Conservation (phyloP, 2,113 vertebrate genomes). For the Microtus richardsoni region DNA sequence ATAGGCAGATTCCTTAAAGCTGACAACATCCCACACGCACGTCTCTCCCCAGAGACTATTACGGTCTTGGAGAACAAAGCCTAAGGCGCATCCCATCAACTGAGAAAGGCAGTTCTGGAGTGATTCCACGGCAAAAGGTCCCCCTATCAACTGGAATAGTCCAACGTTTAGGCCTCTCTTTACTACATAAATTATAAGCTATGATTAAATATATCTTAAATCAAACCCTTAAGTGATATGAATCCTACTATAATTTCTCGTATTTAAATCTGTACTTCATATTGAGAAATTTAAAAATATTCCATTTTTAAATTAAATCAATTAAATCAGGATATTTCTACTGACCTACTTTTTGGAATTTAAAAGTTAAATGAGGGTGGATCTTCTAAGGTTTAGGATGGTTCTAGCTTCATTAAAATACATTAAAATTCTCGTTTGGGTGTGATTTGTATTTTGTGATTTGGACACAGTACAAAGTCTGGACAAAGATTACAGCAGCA, state of each 20-base stretch:
- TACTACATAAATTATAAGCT: conserved; percentile 56
- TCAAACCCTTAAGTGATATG: conserved; percentile 50
- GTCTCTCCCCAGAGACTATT: background rate
- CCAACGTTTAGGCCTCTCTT: background rate
- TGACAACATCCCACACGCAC: conserved; percentile 12
- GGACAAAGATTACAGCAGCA: background rate
- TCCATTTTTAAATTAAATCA: conserved; percentile 62
- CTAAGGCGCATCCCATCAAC: background rate
- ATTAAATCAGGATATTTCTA: conserved; percentile 43
- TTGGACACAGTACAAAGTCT: background rate
- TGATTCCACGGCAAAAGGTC: background rate
- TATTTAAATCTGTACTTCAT: conserved; percentile 61
- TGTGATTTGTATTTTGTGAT: conserved; percentile 51
- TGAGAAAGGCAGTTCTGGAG: conserved; percentile 43
- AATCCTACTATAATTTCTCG: conserved; percentile 53
- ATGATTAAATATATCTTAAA: conserved; percentile 57
- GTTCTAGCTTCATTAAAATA: conserved; percentile 64
- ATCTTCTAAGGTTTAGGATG: conserved; percentile 26
- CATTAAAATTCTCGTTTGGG: conserved; percentile 5
- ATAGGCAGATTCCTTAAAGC: background rate
- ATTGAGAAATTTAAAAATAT: conserved; percentile 54
- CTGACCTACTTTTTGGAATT: conserved; percentile 62
- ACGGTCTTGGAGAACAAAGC: background rate
- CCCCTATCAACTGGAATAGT: background rate
- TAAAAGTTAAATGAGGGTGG: conserved; percentile 35